Percentiles rank a stretch among this genome's conserved stretches.
phyloP scores from a whole-genome alignment of 1,140 invertebrate species.

The Micrasema minimum region DNA sequence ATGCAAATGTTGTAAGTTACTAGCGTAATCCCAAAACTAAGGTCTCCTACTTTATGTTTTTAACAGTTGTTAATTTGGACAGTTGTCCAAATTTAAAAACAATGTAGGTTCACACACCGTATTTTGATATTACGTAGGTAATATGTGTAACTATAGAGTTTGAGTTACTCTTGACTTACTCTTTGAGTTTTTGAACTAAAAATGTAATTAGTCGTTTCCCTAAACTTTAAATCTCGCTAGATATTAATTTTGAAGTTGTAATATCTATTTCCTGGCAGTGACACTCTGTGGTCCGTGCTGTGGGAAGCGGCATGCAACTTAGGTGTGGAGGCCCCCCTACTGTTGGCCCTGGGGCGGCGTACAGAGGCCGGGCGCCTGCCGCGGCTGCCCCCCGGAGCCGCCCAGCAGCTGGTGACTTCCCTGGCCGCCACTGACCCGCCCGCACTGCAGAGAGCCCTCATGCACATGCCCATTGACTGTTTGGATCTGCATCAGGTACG shows the following conservation, averaged over 20 bases:
- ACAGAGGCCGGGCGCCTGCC: constrained; percentile 46
- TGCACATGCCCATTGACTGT: constrained; percentile 48
- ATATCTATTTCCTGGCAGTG: constrained; percentile 26
- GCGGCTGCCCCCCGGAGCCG: constrained; percentile 37
- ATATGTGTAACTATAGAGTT: no score
- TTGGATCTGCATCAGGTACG: constrained; percentile 51
- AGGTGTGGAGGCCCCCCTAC: constrained; percentile 27
- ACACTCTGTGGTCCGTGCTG: constrained; percentile 45
- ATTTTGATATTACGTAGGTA: no score
- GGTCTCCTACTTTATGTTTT: no score
- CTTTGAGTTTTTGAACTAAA: no score
- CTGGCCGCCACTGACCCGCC: constrained; percentile 38
- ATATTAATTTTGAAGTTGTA: no score
- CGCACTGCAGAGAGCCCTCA: constrained; percentile 44
- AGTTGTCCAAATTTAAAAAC: no score
- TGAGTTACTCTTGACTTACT: no score
- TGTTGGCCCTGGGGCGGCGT: constrained; percentile 33
- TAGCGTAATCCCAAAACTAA: no score
- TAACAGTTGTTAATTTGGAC: no score
- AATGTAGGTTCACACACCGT: no score
- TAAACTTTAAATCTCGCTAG: no score
- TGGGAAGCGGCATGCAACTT: constrained; percentile 43
- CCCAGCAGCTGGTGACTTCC: constrained; percentile 44
- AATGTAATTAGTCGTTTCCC: no score
- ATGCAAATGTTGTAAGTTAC: constrained; percentile 48